Evolutionary conservation across 2,113 vertebrate genomes (phyloP).

Genomic region (Forbesichthys papilliferus): DNA sequence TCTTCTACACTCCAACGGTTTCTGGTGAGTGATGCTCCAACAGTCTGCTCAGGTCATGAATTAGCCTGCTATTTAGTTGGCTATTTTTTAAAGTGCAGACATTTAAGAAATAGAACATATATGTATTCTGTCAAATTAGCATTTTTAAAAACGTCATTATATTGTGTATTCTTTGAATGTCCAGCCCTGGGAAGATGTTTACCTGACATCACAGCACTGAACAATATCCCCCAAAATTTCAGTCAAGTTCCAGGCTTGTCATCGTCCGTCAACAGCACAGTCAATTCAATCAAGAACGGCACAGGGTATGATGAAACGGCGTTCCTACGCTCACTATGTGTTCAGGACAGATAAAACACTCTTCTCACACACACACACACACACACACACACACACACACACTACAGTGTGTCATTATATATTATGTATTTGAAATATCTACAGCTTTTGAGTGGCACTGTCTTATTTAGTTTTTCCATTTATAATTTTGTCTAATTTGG

Average conservation of each 20-base stretch:
- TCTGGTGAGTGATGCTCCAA: constrained; percentile 68
- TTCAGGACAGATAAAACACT: background rate
- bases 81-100: background rate
- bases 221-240: constrained; percentile 35
- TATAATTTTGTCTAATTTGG: background rate
- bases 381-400: background rate
- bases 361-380: background rate
- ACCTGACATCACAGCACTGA: constrained; percentile 57
- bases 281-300: constrained; percentile 56
- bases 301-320: constrained; percentile 63
- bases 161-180: constrained; percentile 15
- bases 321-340: background rate
- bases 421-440: background rate
- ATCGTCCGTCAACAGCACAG: constrained; percentile 38
- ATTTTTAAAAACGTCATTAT: background rate
- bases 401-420: too few relatives aligned
- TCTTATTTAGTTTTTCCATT: background rate
- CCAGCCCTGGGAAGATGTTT: constrained; percentile 84
- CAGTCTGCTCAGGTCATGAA: background rate
- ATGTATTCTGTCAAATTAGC: background rate
- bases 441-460: background rate
- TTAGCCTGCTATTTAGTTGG: too few relatives aligned
- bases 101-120: background rate
- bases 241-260: constrained; percentile 26
- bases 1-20: constrained; percentile 70